A percentile compares a stretch with the other conserved stretches of the same genome.
Evolutionary conservation across 2,113 vertebrate species (phyloP).

Genomic region (Morphnarchus princeps): DNA sequence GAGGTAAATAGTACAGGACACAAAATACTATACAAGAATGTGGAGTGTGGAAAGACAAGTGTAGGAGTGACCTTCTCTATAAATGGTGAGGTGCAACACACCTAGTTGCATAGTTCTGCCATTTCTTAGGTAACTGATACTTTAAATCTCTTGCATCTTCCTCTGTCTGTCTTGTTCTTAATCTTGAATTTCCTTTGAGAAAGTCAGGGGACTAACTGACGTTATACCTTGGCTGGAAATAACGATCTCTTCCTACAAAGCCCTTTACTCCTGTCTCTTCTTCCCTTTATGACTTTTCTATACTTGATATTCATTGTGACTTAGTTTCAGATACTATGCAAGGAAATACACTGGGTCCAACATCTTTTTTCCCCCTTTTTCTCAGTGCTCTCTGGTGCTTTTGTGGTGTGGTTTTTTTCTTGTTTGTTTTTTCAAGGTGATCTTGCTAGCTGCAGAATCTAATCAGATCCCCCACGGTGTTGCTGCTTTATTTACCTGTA

Average conservation of each 20-base stretch:
- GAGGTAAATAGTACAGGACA: neutral
- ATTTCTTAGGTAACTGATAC: neutral
- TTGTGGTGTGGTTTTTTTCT: neutral
- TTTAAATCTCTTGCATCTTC: neutral
- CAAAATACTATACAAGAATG: neutral
- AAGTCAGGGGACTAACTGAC: neutral
- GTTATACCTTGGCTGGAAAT: neutral
- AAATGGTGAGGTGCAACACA: neutral
- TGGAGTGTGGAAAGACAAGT: neutral
- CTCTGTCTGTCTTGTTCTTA: neutral
- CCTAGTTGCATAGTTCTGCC: neutral
- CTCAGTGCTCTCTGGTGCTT: neutral
- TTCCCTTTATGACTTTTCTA: neutral
- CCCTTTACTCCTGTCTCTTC: neutral
- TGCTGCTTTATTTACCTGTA: neutral
- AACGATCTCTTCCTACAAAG: neutral
- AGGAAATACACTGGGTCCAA: neutral
- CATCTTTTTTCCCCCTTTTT: neutral
- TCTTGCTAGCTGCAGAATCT: neutral
- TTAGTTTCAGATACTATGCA: neutral
- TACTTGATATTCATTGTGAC: neutral
- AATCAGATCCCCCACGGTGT: neutral
- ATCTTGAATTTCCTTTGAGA: neutral
- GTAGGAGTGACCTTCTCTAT: neutral
- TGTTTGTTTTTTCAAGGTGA: neutral